Conservation (phyloP, 2,888 invertebrate species). For the Philopedon plagiatum region DNA sequence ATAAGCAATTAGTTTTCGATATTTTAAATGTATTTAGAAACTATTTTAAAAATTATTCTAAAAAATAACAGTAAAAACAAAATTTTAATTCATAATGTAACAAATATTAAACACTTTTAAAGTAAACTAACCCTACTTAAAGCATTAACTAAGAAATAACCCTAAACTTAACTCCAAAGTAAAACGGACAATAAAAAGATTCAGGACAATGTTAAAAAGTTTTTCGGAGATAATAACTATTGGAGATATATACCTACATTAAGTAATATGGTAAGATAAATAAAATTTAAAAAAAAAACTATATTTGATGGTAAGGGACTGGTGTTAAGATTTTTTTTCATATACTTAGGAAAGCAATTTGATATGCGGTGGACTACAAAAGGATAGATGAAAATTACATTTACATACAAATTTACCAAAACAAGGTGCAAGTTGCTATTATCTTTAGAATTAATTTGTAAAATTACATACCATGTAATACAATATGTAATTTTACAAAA, state of each 20-base stretch:
- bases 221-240: background rate
- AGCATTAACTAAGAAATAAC: slow-evolving; percentile 2
- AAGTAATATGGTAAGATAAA: background rate
- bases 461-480: no score
- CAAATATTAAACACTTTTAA: slow-evolving; percentile 29
- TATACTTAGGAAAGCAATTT: no score
- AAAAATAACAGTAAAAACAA: slow-evolving; percentile 39
- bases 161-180: background rate
- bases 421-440: no score
- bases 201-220: background rate
- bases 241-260: background rate
- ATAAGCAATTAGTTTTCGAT: background rate
- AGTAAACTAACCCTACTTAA: slow-evolving; percentile 15
- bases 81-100: slow-evolving; percentile 22
- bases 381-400: no score
- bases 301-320: background rate
- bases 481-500: no score
- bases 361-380: no score
- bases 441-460: no score
- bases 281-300: background rate
- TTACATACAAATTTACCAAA: no score
- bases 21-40: slow-evolving; percentile 36
- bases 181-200: background rate
- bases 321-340: slow-evolving; percentile 1
- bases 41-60: slow-evolving; percentile 36